phyloP scores from a whole-genome alignment of 2,113 vertebrate genomes.

The Rhegmatorhina hoffmannsi region DNA sequence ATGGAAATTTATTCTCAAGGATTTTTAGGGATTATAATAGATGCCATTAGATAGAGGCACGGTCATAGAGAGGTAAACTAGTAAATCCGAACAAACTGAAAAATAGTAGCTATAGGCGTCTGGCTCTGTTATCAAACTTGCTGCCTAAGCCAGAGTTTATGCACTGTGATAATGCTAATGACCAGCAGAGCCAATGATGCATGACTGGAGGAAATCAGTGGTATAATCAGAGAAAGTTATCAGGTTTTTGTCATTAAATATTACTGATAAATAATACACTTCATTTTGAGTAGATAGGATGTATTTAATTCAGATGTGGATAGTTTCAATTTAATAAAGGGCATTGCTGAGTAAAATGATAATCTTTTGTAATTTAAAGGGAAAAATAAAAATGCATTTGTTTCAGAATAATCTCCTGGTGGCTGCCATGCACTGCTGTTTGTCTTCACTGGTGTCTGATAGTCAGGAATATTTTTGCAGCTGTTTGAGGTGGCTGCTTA shows the following conservation, averaged over 20 bases:
- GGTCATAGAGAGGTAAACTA: conserved; percentile 54
- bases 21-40: conserved; percentile 70
- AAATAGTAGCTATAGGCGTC: conserved; percentile 68
- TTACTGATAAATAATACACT: conserved; percentile 82
- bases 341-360: conserved; percentile 74
- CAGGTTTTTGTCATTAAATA: conserved; percentile 82
- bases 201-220: conserved; percentile 76
- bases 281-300: conserved; percentile 74
- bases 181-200: conserved; percentile 74
- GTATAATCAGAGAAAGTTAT: conserved; percentile 76
- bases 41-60: conserved; percentile 52
- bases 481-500: conserved; percentile 37
- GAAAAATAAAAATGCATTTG: conserved; percentile 71
- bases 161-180: conserved; percentile 80
- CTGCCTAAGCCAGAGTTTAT: conserved; percentile 77
- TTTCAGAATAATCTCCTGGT: conserved; percentile 28
- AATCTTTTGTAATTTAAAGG: conserved; percentile 75
- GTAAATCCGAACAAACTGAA: conserved; percentile 70
- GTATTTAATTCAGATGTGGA: conserved; percentile 78
- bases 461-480: not conserved
- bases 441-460: conserved; percentile 50
- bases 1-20: conserved; percentile 57
- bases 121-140: conserved; percentile 77
- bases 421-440: conserved; percentile 13
- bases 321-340: conserved; percentile 74